Base-by-base conservation (phyloP, 1,140 invertebrate genomes). In the Drosophila ironensis region DNA sequence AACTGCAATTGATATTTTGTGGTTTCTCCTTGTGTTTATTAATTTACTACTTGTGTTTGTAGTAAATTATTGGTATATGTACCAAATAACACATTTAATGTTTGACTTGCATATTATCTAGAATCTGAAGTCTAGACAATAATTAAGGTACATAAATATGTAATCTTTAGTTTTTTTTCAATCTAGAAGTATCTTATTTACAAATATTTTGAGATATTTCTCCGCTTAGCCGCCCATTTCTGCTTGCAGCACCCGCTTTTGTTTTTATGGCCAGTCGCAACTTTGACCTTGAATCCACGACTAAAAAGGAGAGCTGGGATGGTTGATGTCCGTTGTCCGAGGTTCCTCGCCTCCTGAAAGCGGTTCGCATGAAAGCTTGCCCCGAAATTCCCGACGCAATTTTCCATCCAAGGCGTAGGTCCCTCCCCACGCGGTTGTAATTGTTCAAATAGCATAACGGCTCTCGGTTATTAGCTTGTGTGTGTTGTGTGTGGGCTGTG, bases 381-480 rank as follows among this genome's bases (percentile, higher is more conserved):
- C 44, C 35, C 28, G 11, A 76, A 56, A 86, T 71, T 78, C 70
- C 78, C 78, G 80, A 78, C 73, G 78, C 80, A 84, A 84, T 84
- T 84, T 67, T 42, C 40, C 52, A 16, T 61, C 38, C 38, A 19
- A 20, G 38, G 50, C n/a, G n/a, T n/a, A n/a, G n/a, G n/a, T n/a
- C n/a, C n/a, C n/a, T n/a, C n/a, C n/a, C n/a, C n/a, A n/a, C 9
- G 46, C 66, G 77, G 61, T 74, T 84, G 67, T 84, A 84, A 84
- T 84, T 84, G 80, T 74, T 80, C 86, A 86, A 84, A 80, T 81
- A 78, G 74, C 66, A 66, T 74, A 78, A 67, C 64, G 66, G 74
- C 80, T 86, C 54, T 71, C 41, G 78, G 80, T 71, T 84, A 86
- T 84, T 84, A 80, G 48, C 78, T 86, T 72, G 80, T 61, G 41